Conservation (phyloP, 1,140 invertebrate species). For the Popillia japonica region DNA sequence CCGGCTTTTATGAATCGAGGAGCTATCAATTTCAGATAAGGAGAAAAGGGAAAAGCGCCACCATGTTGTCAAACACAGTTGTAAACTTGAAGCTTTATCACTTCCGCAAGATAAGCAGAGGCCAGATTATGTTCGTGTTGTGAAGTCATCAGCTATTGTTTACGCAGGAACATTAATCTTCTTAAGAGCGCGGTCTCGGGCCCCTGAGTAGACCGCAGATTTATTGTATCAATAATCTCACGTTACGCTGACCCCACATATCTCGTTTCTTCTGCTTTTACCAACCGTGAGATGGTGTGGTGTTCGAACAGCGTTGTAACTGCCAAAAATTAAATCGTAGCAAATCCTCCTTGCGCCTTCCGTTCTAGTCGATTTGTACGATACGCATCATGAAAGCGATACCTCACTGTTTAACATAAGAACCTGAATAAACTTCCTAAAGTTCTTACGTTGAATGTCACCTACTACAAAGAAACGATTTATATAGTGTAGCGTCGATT, state of each 20-base stretch:
- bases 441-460: not conserved
- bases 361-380: not conserved
- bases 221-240: conserved; percentile 12
- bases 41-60: not conserved
- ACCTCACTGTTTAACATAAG: not conserved
- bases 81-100: conserved; percentile 1
- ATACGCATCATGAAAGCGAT: not conserved
- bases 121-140: conserved; percentile 1
- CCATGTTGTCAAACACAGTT: not conserved
- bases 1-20: not conserved
- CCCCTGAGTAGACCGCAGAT: not conserved
- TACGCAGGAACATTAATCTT: not conserved
- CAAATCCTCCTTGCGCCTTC: not conserved
- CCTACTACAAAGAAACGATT: no score
- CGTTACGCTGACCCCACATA: conserved; percentile 3
- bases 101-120: conserved; percentile 2
- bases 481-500: no score
- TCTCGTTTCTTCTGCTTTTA: conserved; percentile 1
- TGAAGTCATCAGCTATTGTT: conserved; percentile 10
- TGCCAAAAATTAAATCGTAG: conserved; percentile 1
- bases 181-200: not conserved
- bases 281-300: not conserved
- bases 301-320: not conserved
- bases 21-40: conserved; percentile 4
- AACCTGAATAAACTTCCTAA: not conserved